Evolutionary conservation across 2,797 vertebrate species (phyloP), one percentile per base, ranked within the genome.

Genomic region (Siniperca obscura): DNA sequence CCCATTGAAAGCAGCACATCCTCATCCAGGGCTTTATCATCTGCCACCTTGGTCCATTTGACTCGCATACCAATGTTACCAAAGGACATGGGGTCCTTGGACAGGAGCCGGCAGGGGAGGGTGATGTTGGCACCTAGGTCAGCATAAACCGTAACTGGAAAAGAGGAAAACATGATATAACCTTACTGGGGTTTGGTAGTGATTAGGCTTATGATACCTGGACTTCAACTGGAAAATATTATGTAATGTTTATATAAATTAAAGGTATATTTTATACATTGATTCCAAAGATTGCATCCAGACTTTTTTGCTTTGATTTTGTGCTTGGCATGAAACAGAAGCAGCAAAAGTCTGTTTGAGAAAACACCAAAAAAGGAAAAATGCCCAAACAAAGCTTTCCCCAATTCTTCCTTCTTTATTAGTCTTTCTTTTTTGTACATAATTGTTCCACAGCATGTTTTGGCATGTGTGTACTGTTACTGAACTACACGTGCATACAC

Each of bases 11-110:
- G 84, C 70, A 98, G 93, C 74, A 99, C 97, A 0, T 98, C 96
- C 80, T 96, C 93, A 8, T 77, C 83, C 84, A 94, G 91, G 79
- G 96, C 90, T 86, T 96, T 95, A 91, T 97, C 96, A 5, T 95
- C 94, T 53, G 93, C 96, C 76, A 97, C 88, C 93, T 98, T 99
- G 95, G 95, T 97, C 98, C 98, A 99, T 93, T 97, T 98, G 85
- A 98, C 92, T 36, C 97, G 96, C 70, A 96, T 94, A 76, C 94
- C 97, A 50, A 93, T 85, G 38, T 42, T 69, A 61, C 89, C 93
- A 78, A 95, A 96, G 88, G 88, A 2, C 3, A 9, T 70, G 64
- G 73, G 61, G 22, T 87, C 90, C 38, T 93, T 95, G 34, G 50
- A 2, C 3, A 1, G 0, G 36, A 83, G 27, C 2, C 2, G 72